phyloP scores from a whole-genome alignment of 2,797 vertebrate species.

The Spea hammondii region DNA sequence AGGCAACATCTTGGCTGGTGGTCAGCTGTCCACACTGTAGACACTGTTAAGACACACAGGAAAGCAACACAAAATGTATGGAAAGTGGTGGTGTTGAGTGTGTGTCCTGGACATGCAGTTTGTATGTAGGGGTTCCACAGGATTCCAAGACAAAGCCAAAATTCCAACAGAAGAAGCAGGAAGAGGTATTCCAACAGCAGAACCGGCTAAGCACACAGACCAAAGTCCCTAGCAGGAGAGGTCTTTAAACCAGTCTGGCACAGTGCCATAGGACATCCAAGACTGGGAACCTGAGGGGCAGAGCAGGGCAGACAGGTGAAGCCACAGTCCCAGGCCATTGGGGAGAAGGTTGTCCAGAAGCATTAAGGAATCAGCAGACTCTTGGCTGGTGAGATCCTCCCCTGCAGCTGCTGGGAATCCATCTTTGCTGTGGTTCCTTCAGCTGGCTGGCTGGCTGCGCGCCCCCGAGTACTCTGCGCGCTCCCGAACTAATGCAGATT shows the following conservation, averaged over 20 bases:
- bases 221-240: slow-evolving; percentile 35
- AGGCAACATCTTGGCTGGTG: slow-evolving; percentile 78
- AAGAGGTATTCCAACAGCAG: neutral
- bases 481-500: slow-evolving; percentile 33
- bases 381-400: slow-evolving; percentile 57
- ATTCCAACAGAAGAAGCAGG: slow-evolving; percentile 7
- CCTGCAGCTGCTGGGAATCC: slow-evolving; percentile 63
- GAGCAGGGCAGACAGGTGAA: slow-evolving; percentile 1
- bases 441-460: slow-evolving; percentile 41
- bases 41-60: neutral
- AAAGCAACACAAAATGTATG: neutral
- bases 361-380: slow-evolving; percentile 26
- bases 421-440: slow-evolving; percentile 61
- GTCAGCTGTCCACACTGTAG: slow-evolving; percentile 10
- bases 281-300: slow-evolving; percentile 25
- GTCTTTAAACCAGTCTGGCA: neutral
- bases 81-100: slow-evolving; percentile 1
- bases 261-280: slow-evolving; percentile 23
- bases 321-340: slow-evolving; percentile 47
- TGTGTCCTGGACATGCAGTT: slow-evolving; percentile 22
- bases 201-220: slow-evolving; percentile 27
- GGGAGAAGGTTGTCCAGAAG: slow-evolving; percentile 26
- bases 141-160: slow-evolving; percentile 10
- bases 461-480: slow-evolving; percentile 51
- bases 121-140: neutral